These are phyloP conservation scores for Arenicola marina DNA, from an alignment of 2,888 invertebrate species.

Conservation along the genomic window DNA sequence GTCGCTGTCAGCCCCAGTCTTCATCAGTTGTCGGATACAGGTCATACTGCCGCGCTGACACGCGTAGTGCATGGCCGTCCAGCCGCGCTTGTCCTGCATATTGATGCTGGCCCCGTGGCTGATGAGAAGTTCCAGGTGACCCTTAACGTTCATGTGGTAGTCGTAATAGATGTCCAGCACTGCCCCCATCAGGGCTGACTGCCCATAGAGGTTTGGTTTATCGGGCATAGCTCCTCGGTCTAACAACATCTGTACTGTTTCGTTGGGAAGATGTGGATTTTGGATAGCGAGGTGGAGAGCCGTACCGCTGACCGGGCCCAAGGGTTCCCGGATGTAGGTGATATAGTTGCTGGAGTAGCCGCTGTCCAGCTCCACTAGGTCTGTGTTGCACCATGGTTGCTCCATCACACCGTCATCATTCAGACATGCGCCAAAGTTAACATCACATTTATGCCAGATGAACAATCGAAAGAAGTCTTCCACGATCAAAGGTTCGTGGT, in stretches of 20 bases:
- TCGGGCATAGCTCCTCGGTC: conserved; percentile 77
- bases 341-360: conserved; percentile 9
- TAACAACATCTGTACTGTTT: conserved; percentile 75
- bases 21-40: conserved; percentile 19
- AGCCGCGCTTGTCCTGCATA: conserved; percentile 15
- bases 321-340: conserved; percentile 21
- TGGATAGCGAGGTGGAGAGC: conserved; percentile 45
- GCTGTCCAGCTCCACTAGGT: conserved; percentile 11
- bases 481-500: conserved; percentile 16
- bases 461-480: conserved; percentile 13
- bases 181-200: conserved; percentile 24
- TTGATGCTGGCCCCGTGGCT: conserved; percentile 10
- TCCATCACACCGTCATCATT: conserved; percentile 8
- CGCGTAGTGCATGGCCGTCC: conserved; percentile 25
- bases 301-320: conserved; percentile 25
- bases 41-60: conserved; percentile 21
- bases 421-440: conserved; percentile 22
- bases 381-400: conserved; percentile 1
- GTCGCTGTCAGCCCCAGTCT: conserved; percentile 17
- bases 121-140: conserved; percentile 20
- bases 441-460: conserved; percentile 19
- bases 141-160: conserved; percentile 24
- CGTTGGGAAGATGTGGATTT: conserved; percentile 65
- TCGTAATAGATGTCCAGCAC: conserved; percentile 26
- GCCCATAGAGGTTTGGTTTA: conserved; percentile 21